phyloP scores from a whole-genome alignment of 2,797 vertebrate genomes.

The Triplophysa yarkandensis region DNA sequence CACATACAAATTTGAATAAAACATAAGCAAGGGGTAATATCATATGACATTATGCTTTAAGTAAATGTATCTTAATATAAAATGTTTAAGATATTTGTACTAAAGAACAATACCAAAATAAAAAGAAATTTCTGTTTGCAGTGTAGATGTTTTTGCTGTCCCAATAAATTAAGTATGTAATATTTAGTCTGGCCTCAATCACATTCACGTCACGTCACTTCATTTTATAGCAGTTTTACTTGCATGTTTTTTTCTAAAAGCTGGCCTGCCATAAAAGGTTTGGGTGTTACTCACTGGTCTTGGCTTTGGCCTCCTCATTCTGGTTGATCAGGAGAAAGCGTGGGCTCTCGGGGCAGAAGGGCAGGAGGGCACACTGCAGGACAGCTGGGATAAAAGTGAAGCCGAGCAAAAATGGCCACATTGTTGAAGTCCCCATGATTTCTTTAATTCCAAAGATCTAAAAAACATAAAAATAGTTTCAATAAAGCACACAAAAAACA shows the following conservation, averaged over 20 bases:
- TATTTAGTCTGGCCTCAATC: neutral
- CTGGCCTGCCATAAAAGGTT: no score
- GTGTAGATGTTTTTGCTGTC: neutral
- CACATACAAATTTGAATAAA: no score
- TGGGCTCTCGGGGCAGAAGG: slow-evolving; percentile 85
- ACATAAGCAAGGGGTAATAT: no score
- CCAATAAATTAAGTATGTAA: neutral
- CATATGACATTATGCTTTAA: no score
- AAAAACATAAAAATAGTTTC: neutral
- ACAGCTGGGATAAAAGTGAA: slow-evolving; percentile 81
- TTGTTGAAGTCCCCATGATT: slow-evolving; percentile 78
- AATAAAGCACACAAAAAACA: neutral
- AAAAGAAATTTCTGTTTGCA: no score
- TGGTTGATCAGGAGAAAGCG: slow-evolving; percentile 87
- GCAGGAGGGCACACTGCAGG: slow-evolving; percentile 80
- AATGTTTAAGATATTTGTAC: no score
- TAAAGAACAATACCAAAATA: no score
- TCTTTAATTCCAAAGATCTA: slow-evolving; percentile 85
- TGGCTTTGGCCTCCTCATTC: slow-evolving; percentile 86
- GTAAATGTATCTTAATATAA: no score
- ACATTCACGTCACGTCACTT: no score
- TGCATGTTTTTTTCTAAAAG: neutral
- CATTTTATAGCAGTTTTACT: neutral
- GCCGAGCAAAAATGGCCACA: slow-evolving; percentile 83
- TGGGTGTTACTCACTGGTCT: slow-evolving; percentile 74